Conservation (phyloP, 2,888 invertebrate genomes). For the Linnaemya tessellans region DNA sequence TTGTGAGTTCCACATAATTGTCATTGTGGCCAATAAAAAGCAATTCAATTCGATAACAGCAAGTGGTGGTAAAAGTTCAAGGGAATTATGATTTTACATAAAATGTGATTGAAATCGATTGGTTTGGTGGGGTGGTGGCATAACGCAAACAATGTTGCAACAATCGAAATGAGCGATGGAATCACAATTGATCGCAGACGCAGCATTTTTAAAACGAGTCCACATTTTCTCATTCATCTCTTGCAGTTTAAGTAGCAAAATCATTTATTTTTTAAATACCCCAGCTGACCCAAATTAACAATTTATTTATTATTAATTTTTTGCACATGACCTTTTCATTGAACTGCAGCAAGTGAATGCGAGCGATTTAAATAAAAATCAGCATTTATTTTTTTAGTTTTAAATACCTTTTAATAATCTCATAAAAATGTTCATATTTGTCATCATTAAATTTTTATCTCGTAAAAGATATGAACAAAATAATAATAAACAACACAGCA, state of each 20-base stretch:
- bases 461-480: constrained; percentile 47
- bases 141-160: constrained; percentile 20
- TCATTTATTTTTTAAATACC: neutral
- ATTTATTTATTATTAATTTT: constrained; percentile 18
- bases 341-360: constrained; percentile 24
- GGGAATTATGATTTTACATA: constrained; percentile 64
- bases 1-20: constrained; percentile 63
- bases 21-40: constrained; percentile 67
- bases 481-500: constrained; percentile 45
- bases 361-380: constrained; percentile 19
- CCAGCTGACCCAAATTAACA: constrained; percentile 5
- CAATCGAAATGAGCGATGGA: neutral
- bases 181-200: neutral
- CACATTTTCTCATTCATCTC: neutral
- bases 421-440: constrained; percentile 73
- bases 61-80: constrained; percentile 64
- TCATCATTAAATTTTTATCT: constrained; percentile 72
- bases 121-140: neutral
- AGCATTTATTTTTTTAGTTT: constrained; percentile 27
- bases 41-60: constrained; percentile 61
- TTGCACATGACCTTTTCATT: neutral
- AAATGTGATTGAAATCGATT: constrained; percentile 49
- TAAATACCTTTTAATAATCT: constrained; percentile 70
- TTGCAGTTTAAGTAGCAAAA: neutral
- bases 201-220: neutral